Conservation (phyloP, 2,113 vertebrate species). For the Xiphias gladius region DNA sequence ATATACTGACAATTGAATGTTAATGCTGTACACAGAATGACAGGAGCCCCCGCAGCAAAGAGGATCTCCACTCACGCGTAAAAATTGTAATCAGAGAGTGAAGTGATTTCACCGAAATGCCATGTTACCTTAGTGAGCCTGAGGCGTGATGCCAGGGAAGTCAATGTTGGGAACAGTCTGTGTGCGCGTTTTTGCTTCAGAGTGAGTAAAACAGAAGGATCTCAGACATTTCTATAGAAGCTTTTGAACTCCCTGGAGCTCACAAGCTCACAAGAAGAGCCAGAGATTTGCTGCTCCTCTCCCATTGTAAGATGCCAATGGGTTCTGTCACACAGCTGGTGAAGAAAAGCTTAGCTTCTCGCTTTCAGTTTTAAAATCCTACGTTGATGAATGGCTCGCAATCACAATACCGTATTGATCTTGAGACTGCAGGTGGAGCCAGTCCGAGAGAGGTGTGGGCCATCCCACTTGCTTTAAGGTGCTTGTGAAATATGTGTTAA, state of each 20-base stretch:
- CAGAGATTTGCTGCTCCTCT: not conserved
- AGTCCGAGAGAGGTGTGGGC: not conserved
- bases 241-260: not conserved
- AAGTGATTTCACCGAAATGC: slow-evolving; percentile 42
- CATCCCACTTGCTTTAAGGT: not conserved
- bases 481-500: slow-evolving; percentile 4
- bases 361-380: slow-evolving; percentile 24
- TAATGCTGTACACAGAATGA: slow-evolving; percentile 26
- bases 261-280: not conserved
- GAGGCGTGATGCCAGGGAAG: slow-evolving; percentile 12
- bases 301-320: not conserved
- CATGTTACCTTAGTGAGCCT: slow-evolving; percentile 18
- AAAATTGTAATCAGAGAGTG: slow-evolving; percentile 45
- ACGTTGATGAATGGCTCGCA: slow-evolving; percentile 2
- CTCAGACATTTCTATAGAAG: not conserved
- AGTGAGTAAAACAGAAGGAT: not conserved
- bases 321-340: slow-evolving; percentile 21
- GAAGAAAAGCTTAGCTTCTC: slow-evolving; percentile 5
- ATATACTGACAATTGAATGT: slow-evolving; percentile 29
- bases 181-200: not conserved
- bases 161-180: not conserved
- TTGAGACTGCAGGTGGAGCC: slow-evolving; percentile 7
- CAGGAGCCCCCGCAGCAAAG: slow-evolving; percentile 20
- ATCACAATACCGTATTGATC: slow-evolving; percentile 5
- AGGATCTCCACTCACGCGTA: slow-evolving; percentile 26